These are phyloP conservation scores for Oxystoma pomonae DNA, from an alignment of 2,888 invertebrate genomes.

Conservation along the genomic window DNA sequence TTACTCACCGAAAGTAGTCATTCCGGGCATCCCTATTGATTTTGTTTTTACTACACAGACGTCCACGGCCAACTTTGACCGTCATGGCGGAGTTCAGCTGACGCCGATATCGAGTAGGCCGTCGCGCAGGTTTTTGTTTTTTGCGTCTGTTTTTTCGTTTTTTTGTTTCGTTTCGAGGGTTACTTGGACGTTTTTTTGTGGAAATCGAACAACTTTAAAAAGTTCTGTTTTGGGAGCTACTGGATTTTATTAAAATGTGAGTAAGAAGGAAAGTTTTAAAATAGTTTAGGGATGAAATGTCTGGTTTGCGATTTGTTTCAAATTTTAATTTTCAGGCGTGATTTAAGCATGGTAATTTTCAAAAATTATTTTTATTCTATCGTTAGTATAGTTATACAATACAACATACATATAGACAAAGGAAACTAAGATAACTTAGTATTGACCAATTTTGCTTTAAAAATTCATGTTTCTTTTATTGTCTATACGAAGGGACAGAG, in stretches of 20 bases:
- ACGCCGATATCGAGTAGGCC: conserved; percentile 27
- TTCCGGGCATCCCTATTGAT: neutral
- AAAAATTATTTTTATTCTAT: no score
- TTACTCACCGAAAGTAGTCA: neutral
- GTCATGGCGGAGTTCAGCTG: conserved; percentile 49
- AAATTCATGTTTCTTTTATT: neutral
- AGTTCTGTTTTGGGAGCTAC: neutral
- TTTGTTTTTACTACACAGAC: neutral
- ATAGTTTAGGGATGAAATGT: no score
- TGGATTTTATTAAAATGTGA: neutral
- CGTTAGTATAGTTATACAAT: no score
- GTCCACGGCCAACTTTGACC: conserved; percentile 43
- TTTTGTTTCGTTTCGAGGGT: neutral
- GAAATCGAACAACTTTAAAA: neutral
- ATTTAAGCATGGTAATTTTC: no score
- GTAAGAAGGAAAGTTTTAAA: neutral
- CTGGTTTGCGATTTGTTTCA: no score
- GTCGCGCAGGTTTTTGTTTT: neutral
- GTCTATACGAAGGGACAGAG: no score
- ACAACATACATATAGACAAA: no score
- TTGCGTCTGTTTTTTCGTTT: neutral
- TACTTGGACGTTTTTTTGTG: no score
- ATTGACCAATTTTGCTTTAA: neutral
- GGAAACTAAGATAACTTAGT: neutral
- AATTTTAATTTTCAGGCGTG: no score